phyloP scores from a whole-genome alignment of 1,140 invertebrate genomes.

The Pachyrhynchus sulphureomaculatus region DNA sequence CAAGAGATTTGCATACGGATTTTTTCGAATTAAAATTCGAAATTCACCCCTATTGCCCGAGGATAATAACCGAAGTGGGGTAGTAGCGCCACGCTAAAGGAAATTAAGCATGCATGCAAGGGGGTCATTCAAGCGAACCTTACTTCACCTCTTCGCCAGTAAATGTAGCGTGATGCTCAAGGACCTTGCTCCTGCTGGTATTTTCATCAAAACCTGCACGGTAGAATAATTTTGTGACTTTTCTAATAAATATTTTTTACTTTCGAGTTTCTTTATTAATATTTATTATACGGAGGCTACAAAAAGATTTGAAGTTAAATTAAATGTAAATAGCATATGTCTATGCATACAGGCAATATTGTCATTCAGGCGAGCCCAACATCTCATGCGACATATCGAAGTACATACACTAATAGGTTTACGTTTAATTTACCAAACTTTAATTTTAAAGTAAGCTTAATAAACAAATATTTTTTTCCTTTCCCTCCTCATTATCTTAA shows the following conservation, averaged over 20 bases:
- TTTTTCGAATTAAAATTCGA: conserved; percentile 22
- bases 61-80: conserved; percentile 26
- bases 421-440: too few species aligned
- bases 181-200: conserved; percentile 14
- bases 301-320: too few species aligned
- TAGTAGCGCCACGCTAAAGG: conserved; percentile 25
- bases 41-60: conserved; percentile 24
- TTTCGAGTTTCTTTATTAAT: too few species aligned
- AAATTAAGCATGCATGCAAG: conserved; percentile 31
- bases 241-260: conserved; percentile 10
- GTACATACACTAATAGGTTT: too few species aligned
- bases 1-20: conserved; percentile 19
- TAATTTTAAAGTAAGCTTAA: too few species aligned
- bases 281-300: too few species aligned
- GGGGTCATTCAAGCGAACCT: conserved; percentile 18
- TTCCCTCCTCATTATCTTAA: too few species aligned
- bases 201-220: conserved; percentile 18
- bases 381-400: too few species aligned
- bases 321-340: too few species aligned
- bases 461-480: too few species aligned
- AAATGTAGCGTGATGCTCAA: conserved; percentile 23
- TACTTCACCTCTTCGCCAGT: conserved; percentile 17
- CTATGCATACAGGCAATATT: too few species aligned
- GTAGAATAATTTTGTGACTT: conserved; percentile 17
- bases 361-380: too few species aligned